These are phyloP conservation scores for Ardeotis arabs DNA, from an alignment of 2,113 vertebrate species.

Conservation along the genomic window DNA sequence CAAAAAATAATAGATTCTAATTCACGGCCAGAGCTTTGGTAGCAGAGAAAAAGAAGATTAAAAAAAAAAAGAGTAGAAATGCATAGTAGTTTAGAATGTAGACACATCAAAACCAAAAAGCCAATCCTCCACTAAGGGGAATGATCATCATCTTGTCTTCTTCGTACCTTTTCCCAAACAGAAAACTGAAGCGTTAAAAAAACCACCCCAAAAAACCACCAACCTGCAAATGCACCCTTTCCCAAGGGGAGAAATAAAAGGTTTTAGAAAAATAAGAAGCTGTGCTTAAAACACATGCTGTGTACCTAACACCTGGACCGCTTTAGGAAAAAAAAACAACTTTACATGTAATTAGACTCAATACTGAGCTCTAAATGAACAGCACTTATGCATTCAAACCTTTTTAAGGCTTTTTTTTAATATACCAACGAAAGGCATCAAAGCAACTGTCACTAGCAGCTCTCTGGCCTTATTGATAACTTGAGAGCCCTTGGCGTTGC, in stretches of 20 bases:
- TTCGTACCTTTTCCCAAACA: not conserved
- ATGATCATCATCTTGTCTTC: not conserved
- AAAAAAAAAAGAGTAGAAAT: not conserved
- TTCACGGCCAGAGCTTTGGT: not conserved
- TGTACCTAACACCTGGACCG: not conserved
- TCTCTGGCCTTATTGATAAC: constrained; percentile 52
- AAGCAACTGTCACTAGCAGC: constrained; percentile 47
- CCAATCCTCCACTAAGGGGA: not conserved
- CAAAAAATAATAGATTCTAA: not conserved
- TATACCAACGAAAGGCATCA: constrained; percentile 50
- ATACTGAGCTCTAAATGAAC: not conserved
- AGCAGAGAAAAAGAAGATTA: not conserved
- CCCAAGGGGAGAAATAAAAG: not conserved
- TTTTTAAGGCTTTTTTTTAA: not conserved
- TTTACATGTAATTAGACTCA: not conserved
- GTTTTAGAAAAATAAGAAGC: not conserved
- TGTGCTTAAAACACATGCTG: not conserved
- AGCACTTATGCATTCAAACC: not conserved
- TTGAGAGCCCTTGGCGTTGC: constrained; percentile 27
- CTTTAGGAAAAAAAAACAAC: not conserved
- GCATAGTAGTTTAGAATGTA: not conserved
- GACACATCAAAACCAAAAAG: not conserved
- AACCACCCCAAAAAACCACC: not conserved
- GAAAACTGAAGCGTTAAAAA: not conserved
- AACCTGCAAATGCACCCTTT: not conserved